Evolutionary conservation across 2,113 vertebrate genomes (phyloP).

Genomic region (Phylloscopus trochiloides): DNA sequence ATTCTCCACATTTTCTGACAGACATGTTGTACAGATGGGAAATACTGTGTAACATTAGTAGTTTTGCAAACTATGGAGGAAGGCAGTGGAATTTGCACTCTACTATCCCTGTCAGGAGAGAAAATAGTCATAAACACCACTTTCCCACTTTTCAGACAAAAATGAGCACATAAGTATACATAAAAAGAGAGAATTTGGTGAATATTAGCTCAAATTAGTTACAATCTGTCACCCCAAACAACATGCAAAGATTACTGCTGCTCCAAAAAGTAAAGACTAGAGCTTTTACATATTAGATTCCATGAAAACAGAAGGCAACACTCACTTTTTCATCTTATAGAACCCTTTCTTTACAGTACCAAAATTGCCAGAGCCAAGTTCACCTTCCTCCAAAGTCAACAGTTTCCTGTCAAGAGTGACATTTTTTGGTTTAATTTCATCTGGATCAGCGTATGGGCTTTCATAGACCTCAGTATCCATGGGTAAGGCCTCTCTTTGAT

Average conservation of each 20-base stretch:
- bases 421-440: conserved; percentile 88
- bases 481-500: conserved; percentile 82
- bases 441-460: conserved; percentile 95
- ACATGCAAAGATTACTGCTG: background rate
- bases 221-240: background rate
- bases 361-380: conserved; percentile 96
- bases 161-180: rapidly evolving
- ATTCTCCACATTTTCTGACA: background rate
- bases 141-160: background rate
- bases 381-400: conserved; percentile 86
- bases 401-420: conserved; percentile 82
- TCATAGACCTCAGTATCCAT: conserved; percentile 95
- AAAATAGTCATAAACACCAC: background rate
- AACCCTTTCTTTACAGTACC: conserved; percentile 91
- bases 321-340: conserved; percentile 94
- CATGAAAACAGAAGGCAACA: background rate
- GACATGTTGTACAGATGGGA: background rate
- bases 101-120: background rate
- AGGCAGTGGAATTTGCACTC: background rate
- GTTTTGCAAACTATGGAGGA: background rate
- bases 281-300: background rate
- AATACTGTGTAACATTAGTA: background rate
- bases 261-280: background rate
- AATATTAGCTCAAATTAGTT: background rate
- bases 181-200: background rate